Evolutionary conservation across 1,140 invertebrate genomes (phyloP).

Genomic region (Pseudobourletiella spinata): DNA sequence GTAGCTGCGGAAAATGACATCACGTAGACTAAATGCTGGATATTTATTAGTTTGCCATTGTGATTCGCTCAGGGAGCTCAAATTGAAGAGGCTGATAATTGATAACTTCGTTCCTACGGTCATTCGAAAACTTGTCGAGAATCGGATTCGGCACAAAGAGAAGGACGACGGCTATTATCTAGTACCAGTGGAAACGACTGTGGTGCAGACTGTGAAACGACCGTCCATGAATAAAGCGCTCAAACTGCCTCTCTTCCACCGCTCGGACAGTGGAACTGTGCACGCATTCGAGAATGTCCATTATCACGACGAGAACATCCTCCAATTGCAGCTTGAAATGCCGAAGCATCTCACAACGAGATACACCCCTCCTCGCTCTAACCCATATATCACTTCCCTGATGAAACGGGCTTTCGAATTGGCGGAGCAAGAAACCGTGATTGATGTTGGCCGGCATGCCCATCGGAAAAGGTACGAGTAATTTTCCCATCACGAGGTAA

Average conservation of each 20-base stretch:
- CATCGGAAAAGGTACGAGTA: constrained; percentile 7
- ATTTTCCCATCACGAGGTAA: neutral
- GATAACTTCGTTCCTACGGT: constrained; percentile 32
- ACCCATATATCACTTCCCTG: constrained; percentile 25
- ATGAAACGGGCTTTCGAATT: constrained; percentile 27
- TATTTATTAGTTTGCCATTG: neutral
- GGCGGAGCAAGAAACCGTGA: constrained; percentile 19
- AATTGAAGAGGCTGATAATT: constrained; percentile 27
- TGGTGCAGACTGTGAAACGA: constrained; percentile 12
- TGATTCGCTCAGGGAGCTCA: constrained; percentile 25
- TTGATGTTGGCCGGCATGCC: constrained; percentile 13
- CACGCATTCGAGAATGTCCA: constrained; percentile 19
- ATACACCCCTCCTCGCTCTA: constrained; percentile 20
- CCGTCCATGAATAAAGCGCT: constrained; percentile 20
- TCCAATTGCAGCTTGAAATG: constrained; percentile 22
- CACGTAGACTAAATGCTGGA: neutral
- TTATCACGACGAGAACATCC: constrained; percentile 27
- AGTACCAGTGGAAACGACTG: constrained; percentile 12
- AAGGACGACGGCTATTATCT: constrained; percentile 21
- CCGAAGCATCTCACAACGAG: constrained; percentile 10
- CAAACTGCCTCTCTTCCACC: constrained; percentile 16
- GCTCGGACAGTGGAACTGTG: constrained; percentile 11
- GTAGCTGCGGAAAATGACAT: neutral
- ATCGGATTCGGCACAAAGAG: constrained; percentile 23
- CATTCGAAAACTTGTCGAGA: constrained; percentile 21